phyloP scores from a whole-genome alignment of 2,113 vertebrate genomes.

The Hyaena hyaena region DNA sequence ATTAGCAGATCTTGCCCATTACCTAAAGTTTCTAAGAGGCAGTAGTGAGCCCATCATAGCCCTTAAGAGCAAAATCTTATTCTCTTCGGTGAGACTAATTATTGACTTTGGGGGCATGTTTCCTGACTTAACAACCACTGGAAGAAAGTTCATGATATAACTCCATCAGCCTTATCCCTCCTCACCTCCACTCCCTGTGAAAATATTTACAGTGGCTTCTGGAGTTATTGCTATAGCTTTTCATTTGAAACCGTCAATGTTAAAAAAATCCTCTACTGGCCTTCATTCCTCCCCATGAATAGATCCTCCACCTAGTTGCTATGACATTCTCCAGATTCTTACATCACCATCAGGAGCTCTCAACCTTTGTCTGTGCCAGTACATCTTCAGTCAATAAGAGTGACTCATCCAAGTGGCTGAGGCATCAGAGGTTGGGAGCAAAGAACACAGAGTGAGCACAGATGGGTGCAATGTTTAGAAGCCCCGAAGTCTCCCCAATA shows the following conservation, averaged over 20 bases:
- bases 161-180: background rate
- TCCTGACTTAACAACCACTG: conserved; percentile 29
- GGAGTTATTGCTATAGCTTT: background rate
- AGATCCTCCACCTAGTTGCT: background rate
- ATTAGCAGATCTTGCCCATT: background rate
- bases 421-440: background rate
- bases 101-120: background rate
- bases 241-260: background rate
- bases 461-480: background rate
- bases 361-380: background rate
- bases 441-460: background rate
- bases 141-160: background rate
- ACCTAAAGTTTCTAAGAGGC: background rate
- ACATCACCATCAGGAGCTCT: background rate
- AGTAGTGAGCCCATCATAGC: background rate
- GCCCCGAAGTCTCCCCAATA: background rate
- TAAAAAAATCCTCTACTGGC: background rate
- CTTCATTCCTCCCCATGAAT: background rate
- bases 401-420: background rate
- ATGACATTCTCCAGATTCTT: background rate
- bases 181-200: background rate
- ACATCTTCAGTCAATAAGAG: background rate
- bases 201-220: background rate
- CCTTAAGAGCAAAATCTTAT: conserved; percentile 39
- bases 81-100: conserved; percentile 51